Evolutionary conservation across 2,113 vertebrate species (phyloP).

Genomic region (Mungos mungo): DNA sequence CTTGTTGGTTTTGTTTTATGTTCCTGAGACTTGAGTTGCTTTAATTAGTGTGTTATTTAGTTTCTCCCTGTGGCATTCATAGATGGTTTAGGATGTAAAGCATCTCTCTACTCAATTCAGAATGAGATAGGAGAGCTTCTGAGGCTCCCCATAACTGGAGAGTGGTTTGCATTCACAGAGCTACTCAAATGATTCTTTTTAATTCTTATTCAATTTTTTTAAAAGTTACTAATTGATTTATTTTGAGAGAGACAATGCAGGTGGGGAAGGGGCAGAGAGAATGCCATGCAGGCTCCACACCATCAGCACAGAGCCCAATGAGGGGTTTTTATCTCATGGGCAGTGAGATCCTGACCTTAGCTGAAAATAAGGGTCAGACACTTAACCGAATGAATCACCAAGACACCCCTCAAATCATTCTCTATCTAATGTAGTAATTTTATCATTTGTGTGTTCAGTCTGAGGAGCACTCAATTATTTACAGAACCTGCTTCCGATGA

Average conservation of each 20-base stretch:
- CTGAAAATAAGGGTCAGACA: no score
- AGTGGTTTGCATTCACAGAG: not conserved
- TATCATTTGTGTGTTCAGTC: not conserved
- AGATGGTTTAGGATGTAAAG: not conserved
- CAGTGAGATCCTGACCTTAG: no score
- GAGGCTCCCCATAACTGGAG: not conserved
- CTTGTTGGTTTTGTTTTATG: not conserved
- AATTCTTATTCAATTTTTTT: no score
- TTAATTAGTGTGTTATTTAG: not conserved
- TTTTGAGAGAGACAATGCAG: no score
- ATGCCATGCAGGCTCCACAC: no score
- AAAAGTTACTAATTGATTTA: no score
- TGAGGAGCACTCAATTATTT: not conserved
- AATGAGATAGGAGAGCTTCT: not conserved
- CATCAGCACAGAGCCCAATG: no score
- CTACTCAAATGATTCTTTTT: not conserved
- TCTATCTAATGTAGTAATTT: not conserved
- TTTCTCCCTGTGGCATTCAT: not conserved
- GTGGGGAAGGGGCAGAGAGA: no score
- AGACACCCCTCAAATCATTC: no score
- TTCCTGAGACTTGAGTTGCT: not conserved
- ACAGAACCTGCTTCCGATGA: not conserved
- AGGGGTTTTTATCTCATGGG: no score
- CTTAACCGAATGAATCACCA: no score
- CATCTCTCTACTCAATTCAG: no score